Base-by-base conservation (phyloP, 2,113 vertebrate genomes). In the Solea solea region DNA sequence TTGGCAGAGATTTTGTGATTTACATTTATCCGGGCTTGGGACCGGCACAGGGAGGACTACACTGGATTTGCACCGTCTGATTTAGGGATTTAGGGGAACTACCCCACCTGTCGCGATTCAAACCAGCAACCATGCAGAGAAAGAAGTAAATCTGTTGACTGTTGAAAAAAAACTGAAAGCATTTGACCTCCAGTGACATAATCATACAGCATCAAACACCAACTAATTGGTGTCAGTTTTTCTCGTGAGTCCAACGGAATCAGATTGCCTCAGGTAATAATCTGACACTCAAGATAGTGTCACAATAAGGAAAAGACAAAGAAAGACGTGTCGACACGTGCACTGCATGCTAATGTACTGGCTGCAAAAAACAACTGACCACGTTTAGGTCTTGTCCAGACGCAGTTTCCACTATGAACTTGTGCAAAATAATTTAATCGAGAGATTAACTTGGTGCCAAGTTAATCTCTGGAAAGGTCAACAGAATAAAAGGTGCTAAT, bases 381-480 rank as follows among this genome's bases (percentile, higher is more conserved):
- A 41, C 10, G 10, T 9, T 42, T 8, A 54, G 21, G 52, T 39
- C 27, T 34, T 61, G 68, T 71, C 54, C 12, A 56, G 28, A 65
- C 25, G 49, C 55, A 39, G 40, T 80, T 62, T 74, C 21, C 9
- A 46, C 64, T 3, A 5, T 64, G 14, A 68, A 57, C 54, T 46
- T 7, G 0, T 16, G 28, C 34, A 12, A 1, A 67, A 48, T 76
- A 78, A 78, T 2, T 6, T 12, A 74, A n/a, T n/a, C n/a, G n/a
- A n/a, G n/a, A n/a, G n/a, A n/a, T n/a, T n/a, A n/a, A n/a, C n/a
- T n/a, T 74, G 25, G 21, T 75, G 57, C 27, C 44, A 59, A 66
- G 64, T n/a, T 39, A 71, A 84, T 80, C 62, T 62, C 53, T 64
- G 28, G 39, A 77, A 91, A 90, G 82, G 88, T 86, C 81, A 85